Percentiles rank a stretch among this genome's conserved stretches.
These are phyloP conservation scores for Potamilus streckersoni DNA, from an alignment of 1,140 invertebrate species.

Conservation along the genomic window DNA sequence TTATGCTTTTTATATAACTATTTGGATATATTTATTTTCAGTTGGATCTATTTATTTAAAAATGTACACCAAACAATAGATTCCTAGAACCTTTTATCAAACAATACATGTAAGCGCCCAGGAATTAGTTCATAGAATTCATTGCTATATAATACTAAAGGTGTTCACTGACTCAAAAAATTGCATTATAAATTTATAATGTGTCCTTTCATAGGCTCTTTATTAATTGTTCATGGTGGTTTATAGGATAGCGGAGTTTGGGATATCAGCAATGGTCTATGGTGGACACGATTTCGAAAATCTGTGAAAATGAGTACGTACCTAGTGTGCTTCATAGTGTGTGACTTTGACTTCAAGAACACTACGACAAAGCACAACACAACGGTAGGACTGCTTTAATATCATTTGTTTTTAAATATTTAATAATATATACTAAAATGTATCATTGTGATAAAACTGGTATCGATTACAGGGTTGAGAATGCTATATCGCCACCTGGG, in stretches of 20 bases:
- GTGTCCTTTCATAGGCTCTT: no score
- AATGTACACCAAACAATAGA: no score
- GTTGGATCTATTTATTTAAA: no score
- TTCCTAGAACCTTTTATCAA: no score
- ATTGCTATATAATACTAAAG: no score
- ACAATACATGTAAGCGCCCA: no score
- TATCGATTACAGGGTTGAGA: no score
- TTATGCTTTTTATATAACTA: no score
- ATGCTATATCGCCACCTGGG: neutral
- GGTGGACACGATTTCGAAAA: conserved; percentile 76
- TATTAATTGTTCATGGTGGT: neutral
- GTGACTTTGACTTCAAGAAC: conserved; percentile 78
- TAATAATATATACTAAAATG: neutral
- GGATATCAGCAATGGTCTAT: conserved; percentile 35
- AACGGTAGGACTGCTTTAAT: conserved; percentile 35
- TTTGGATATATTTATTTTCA: no score
- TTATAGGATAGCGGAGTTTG: conserved; percentile 15
- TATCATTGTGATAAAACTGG: neutral
- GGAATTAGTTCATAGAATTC: no score
- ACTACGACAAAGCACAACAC: conserved; percentile 33
- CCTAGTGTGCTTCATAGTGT: conserved; percentile 89
- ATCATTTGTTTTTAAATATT: conserved; percentile 1
- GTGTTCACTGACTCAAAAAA: no score
- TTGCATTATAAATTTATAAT: no score
- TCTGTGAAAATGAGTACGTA: conserved; percentile 94